Evolutionary conservation across 2,113 vertebrate genomes (phyloP).

Genomic region (human): GRCh38 chr3:107277001-107277500

Average conservation of each 20-base stretch:
- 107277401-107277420: background rate
- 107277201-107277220: conserved; percentile 27
- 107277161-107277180: background rate
- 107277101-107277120: background rate
- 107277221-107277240: background rate
- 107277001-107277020: background rate
- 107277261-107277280: background rate
- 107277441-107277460: background rate
- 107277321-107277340: background rate
- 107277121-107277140: background rate
- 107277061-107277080: background rate
- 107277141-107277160: background rate
- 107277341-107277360: background rate
- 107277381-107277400: conserved; percentile 2
- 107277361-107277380: background rate
- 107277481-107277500: background rate
- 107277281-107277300: background rate
- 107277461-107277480: conserved; percentile 4
- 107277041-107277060: background rate
- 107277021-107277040: background rate
- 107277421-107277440: background rate
- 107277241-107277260: background rate
- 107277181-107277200: background rate
- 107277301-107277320: background rate
- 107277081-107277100: conserved; percentile 25